A percentile compares a stretch with the other conserved stretches of the same genome.
Conservation (phyloP, 1,140 invertebrate genomes). For the Cepaea nemoralis region DNA sequence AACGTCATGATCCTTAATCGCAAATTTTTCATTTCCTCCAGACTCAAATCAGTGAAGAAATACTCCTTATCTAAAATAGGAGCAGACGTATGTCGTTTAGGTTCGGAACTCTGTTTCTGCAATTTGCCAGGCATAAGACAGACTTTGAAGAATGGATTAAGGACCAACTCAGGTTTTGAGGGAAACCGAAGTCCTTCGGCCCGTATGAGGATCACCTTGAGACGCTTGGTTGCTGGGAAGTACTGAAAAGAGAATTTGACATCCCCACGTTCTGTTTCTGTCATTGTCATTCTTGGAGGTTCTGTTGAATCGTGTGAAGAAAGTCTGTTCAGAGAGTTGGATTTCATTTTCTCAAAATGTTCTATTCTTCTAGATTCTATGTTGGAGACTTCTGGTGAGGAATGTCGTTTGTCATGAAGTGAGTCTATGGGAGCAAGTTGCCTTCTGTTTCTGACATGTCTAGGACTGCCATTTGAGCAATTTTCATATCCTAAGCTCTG, state of each 20-base stretch:
- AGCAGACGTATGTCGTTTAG: conserved; percentile 61
- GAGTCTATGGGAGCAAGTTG: conserved; percentile 30
- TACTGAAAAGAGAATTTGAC: conserved; percentile 68
- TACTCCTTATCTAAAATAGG: conserved; percentile 65
- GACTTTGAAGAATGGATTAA: conserved; percentile 51
- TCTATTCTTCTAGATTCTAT: neutral
- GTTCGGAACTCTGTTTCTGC: conserved; percentile 64
- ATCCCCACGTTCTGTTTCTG: conserved; percentile 62
- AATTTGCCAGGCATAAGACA: conserved; percentile 67
- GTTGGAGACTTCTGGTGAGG: conserved; percentile 49
- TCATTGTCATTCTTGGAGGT: conserved; percentile 34
- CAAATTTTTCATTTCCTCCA: conserved; percentile 59
- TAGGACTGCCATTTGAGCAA: conserved; percentile 18
- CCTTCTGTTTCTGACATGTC: conserved; percentile 21
- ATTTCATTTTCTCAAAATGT: neutral
- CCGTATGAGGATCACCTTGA: conserved; percentile 63
- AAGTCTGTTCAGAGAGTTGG: conserved; percentile 4
- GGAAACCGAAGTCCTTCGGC: conserved; percentile 63
- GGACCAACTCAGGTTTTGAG: conserved; percentile 50
- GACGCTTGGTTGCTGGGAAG: conserved; percentile 55
- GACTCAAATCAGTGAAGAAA: conserved; percentile 59
- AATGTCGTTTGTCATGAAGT: conserved; percentile 54
- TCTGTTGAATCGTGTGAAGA: conserved; percentile 2
- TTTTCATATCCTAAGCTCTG: neutral
- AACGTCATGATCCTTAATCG: conserved; percentile 61